Conservation (phyloP, 1,140 invertebrate species). For the Zaprionus vittiger region DNA sequence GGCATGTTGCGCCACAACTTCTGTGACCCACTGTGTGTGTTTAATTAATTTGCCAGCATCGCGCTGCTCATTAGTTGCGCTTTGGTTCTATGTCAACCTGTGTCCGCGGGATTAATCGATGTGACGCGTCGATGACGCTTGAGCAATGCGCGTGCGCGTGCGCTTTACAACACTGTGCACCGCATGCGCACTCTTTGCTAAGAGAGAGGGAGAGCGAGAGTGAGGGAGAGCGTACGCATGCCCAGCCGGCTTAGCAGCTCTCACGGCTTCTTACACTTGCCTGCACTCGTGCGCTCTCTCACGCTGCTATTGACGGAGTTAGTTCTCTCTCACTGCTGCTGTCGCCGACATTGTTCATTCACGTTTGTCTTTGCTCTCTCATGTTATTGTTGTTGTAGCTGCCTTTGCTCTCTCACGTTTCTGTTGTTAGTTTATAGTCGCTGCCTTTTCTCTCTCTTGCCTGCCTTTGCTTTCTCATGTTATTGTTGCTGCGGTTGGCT, state of each 20-base stretch:
- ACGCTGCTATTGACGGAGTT: constrained; percentile 4
- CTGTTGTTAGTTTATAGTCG: too few species aligned
- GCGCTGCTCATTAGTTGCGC: constrained; percentile 32
- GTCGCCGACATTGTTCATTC: constrained; percentile 1
- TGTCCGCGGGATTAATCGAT: constrained; percentile 30
- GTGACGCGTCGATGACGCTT: constrained; percentile 39
- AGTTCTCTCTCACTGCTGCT: not conserved
- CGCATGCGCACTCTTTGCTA: not conserved
- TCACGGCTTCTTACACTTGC: not conserved
- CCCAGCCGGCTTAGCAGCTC: constrained; percentile 45
- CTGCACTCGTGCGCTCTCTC: not conserved
- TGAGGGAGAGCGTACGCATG: constrained; percentile 37
- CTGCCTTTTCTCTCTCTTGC: too few species aligned
- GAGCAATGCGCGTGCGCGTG: constrained; percentile 18
- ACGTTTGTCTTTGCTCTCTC: too few species aligned
- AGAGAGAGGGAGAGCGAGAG: constrained; percentile 44
- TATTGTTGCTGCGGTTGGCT: too few species aligned
- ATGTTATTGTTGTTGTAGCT: too few species aligned
- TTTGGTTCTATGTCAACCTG: constrained; percentile 28
- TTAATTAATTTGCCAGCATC: constrained; percentile 57
- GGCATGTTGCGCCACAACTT: constrained; percentile 38
- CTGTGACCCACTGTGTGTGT: constrained; percentile 31
- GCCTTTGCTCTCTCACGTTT: too few species aligned
- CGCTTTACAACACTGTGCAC: constrained; percentile 25
- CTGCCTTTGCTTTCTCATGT: too few species aligned